Conservation (phyloP, 2,797 vertebrate genomes). For the Squalus acanthias region DNA sequence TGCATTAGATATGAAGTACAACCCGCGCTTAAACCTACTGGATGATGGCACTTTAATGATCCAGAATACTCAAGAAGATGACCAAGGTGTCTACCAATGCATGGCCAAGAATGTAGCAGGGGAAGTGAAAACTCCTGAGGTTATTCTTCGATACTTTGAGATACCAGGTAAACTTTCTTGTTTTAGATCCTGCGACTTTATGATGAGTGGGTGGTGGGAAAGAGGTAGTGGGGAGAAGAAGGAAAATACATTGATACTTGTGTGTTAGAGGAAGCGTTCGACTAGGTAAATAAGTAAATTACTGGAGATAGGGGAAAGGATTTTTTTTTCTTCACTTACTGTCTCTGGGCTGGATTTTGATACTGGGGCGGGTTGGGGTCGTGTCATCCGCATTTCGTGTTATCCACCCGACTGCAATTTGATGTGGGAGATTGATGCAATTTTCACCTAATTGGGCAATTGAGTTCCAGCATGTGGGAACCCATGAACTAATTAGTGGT, state of each 20-base stretch:
- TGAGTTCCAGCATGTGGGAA: too few species aligned
- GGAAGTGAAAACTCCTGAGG: constrained; percentile 91
- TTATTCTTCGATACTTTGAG: constrained; percentile 89
- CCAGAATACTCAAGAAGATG: constrained; percentile 86
- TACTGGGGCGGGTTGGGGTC: too few species aligned
- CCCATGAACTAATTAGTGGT: too few species aligned
- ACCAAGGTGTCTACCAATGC: constrained; percentile 94
- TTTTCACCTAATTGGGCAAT: too few species aligned
- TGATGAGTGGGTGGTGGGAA: neutral
- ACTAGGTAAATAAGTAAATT: neutral
- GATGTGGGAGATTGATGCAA: too few species aligned
- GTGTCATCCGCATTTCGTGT: too few species aligned
- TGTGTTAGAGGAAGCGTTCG: too few species aligned
- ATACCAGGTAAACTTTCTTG: constrained; percentile 71
- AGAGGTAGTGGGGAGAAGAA: neutral
- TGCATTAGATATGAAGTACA: constrained; percentile 90
- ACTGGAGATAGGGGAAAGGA: neutral
- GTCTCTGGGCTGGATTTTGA: too few species aligned
- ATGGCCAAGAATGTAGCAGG: constrained; percentile 97
- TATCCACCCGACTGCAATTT: too few species aligned
- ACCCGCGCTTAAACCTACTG: constrained; percentile 87
- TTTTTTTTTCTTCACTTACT: neutral
- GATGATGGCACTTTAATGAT: constrained; percentile 97
- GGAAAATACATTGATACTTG: neutral
- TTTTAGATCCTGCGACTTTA: neutral